These are phyloP conservation scores for Neuroscelio doddi DNA, from an alignment of 2,888 invertebrate genomes.

Conservation along the genomic window DNA sequence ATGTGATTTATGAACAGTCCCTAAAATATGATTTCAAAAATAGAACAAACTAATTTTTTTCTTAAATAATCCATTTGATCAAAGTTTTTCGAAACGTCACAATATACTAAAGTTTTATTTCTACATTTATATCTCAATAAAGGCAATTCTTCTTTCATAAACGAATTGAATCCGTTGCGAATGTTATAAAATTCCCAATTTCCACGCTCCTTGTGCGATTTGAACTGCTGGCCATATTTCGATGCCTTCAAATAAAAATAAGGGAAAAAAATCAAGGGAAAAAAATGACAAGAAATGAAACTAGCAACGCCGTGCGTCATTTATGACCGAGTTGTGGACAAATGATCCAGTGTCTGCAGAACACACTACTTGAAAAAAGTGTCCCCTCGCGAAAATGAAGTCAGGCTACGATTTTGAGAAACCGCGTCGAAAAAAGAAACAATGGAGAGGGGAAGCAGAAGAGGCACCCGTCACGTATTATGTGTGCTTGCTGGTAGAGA, in stretches of 20 bases:
- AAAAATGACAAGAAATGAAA: slow-evolving; percentile 30
- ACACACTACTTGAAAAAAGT: slow-evolving; percentile 31
- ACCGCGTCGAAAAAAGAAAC: slow-evolving; percentile 31
- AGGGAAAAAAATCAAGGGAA: slow-evolving; percentile 24
- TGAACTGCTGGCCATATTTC: slow-evolving; percentile 60
- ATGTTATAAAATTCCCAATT: slow-evolving; percentile 58
- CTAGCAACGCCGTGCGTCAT: slow-evolving; percentile 43
- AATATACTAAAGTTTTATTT: neutral
- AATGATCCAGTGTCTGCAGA: slow-evolving; percentile 60
- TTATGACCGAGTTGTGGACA: slow-evolving; percentile 67
- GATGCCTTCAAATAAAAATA: too few species aligned
- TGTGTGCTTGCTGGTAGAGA: slow-evolving; percentile 52
- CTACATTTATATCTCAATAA: neutral
- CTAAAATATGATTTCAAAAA: too few species aligned
- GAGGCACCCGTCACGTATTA: slow-evolving; percentile 52
- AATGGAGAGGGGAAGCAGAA: slow-evolving; percentile 30
- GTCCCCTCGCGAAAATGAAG: slow-evolving; percentile 41
- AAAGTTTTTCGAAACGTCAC: too few species aligned
- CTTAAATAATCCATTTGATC: too few species aligned
- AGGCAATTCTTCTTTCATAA: neutral
- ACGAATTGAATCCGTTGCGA: slow-evolving; percentile 49
- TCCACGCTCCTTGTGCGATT: slow-evolving; percentile 64
- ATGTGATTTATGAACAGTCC: too few species aligned
- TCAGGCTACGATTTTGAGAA: slow-evolving; percentile 52
- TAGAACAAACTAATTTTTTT: too few species aligned